These are phyloP conservation scores for Sarcophaga bullata DNA, from an alignment of 1,140 invertebrate species.

Conservation along the genomic window DNA sequence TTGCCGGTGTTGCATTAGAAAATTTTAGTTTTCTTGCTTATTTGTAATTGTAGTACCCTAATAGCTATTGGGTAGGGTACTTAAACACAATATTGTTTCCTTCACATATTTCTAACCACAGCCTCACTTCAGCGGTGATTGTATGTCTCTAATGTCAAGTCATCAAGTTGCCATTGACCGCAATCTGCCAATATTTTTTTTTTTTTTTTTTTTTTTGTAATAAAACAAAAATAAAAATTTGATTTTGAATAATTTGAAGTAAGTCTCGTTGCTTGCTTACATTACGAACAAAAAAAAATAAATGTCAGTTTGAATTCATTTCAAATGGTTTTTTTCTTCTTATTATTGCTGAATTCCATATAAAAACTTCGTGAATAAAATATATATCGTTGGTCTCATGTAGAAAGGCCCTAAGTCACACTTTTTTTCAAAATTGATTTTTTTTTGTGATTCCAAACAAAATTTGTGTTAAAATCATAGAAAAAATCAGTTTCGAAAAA, in stretches of 20 bases:
- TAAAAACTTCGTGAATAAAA: neutral
- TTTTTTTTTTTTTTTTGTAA: neutral
- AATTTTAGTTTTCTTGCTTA: no score
- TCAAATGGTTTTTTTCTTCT: neutral
- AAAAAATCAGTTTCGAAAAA: no score
- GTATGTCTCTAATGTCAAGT: constrained; percentile 14
- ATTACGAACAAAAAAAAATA: neutral
- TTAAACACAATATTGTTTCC: neutral
- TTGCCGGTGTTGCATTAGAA: no score
- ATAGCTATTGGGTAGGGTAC: neutral
- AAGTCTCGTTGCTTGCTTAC: neutral
- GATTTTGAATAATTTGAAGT: neutral
- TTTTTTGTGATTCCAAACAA: no score
- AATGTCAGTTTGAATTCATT: neutral
- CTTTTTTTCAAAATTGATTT: no score
- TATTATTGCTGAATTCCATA: neutral
- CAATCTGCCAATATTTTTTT: constrained; percentile 28
- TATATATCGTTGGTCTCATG: no score
- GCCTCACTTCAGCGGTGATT: neutral
- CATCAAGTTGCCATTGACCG: constrained; percentile 35
- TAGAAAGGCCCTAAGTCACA: no score
- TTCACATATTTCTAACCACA: neutral
- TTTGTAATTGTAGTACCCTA: no score
- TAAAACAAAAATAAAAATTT: neutral
- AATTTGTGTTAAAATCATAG: no score